These are phyloP conservation scores for Tylochromis polylepis DNA, from an alignment of 2,113 vertebrate genomes.

Conservation along the genomic window DNA sequence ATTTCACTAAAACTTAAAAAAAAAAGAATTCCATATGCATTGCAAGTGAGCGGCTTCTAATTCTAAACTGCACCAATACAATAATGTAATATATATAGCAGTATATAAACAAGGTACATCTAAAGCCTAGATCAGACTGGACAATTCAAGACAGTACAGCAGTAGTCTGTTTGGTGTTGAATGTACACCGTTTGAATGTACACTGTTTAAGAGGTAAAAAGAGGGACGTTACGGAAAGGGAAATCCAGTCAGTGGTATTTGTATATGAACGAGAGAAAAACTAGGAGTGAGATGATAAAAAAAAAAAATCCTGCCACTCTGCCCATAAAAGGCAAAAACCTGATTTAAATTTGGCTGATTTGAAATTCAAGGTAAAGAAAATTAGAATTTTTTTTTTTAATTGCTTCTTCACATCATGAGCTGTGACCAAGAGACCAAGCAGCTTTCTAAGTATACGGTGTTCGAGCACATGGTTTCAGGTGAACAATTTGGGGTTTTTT, in stretches of 20 bases:
- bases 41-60: neutral
- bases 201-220: neutral
- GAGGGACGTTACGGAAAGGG: rapidly evolving
- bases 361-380: neutral
- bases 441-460: rapidly evolving
- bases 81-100: neutral
- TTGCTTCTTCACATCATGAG: neutral
- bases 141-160: neutral
- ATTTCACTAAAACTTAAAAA: neutral
- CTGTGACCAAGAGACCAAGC: neutral
- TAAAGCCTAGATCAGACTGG: constrained; percentile 30
- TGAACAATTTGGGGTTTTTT: neutral
- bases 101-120: neutral
- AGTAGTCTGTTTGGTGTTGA: neutral
- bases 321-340: neutral
- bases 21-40: neutral
- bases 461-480: neutral
- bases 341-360: neutral
- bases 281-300: neutral
- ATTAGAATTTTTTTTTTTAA: neutral
- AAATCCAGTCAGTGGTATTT: neutral
- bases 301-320: neutral
- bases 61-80: neutral
- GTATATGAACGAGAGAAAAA: neutral
- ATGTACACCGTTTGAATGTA: neutral